Evolutionary conservation across 2,888 invertebrate genomes (phyloP).

Genomic region (Iselma pallidipennis): DNA sequence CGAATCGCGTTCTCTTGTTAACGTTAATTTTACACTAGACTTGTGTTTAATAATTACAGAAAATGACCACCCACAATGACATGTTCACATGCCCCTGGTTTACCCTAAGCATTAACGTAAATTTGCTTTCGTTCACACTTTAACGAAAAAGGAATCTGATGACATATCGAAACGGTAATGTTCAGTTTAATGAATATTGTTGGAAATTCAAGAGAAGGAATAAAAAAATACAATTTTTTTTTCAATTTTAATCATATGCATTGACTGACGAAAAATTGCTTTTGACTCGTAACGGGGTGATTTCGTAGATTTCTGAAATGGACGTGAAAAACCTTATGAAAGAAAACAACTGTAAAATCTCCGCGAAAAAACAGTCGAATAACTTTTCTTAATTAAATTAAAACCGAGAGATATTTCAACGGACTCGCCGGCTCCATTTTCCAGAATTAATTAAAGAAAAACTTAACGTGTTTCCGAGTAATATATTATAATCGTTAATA

Average conservation of each 20-base stretch:
- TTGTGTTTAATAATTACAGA: slow-evolving; percentile 43
- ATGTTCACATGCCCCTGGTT: slow-evolving; percentile 26
- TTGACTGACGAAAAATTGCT: background rate
- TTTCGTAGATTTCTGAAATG: slow-evolving; percentile 16
- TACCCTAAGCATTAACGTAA: slow-evolving; percentile 7
- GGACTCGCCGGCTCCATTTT: slow-evolving; percentile 25
- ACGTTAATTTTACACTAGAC: slow-evolving; percentile 43
- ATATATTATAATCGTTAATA: slow-evolving; percentile 56
- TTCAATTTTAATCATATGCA: too few relatives aligned
- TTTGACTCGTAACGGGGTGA: slow-evolving; percentile 14
- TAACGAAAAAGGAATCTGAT: too few relatives aligned
- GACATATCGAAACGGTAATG: too few relatives aligned
- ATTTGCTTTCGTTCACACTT: slow-evolving; percentile 10
- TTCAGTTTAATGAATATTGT: too few relatives aligned
- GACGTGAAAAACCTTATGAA: slow-evolving; percentile 21
- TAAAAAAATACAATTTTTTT: too few relatives aligned
- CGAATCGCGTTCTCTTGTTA: slow-evolving; percentile 45
- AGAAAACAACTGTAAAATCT: slow-evolving; percentile 32
- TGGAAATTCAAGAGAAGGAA: too few relatives aligned
- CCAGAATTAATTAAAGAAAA: slow-evolving; percentile 53
- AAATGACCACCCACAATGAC: slow-evolving; percentile 43
- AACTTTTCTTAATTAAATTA: slow-evolving; percentile 53
- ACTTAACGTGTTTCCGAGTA: slow-evolving; percentile 48
- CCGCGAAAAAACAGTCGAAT: slow-evolving; percentile 35
- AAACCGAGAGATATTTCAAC: slow-evolving; percentile 46